Percentiles rank a stretch among this genome's conserved stretches.
These are phyloP conservation scores for Vulpes vulpes DNA, from an alignment of 2,113 vertebrate species.

Conservation along the genomic window DNA sequence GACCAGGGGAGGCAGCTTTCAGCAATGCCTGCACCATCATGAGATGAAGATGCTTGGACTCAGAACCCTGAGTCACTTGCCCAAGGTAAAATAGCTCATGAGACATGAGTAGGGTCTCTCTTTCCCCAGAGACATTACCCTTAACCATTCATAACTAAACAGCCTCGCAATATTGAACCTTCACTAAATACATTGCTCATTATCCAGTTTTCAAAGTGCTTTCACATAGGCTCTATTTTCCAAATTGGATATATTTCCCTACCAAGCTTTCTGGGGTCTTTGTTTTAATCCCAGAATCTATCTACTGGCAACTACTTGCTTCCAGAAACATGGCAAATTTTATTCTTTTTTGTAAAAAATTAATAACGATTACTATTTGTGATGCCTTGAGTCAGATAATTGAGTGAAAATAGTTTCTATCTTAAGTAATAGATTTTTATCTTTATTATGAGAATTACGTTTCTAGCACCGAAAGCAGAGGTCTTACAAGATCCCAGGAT, in stretches of 20 bases:
- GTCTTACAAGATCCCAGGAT: background rate
- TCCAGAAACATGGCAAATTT: background rate
- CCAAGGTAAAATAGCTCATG: fast-evolving
- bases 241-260: slow-evolving; percentile 9
- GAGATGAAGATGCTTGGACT: background rate
- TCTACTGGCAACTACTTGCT: background rate
- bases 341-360: slow-evolving; percentile 6
- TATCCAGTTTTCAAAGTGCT: background rate
- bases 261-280: background rate
- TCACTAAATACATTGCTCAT: background rate
- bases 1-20: fast-evolving
- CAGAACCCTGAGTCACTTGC: too few relatives aligned
- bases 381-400: slow-evolving; percentile 39
- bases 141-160: background rate
- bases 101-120: fast-evolving
- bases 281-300: slow-evolving; percentile 9
- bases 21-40: fast-evolving
- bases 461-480: background rate
- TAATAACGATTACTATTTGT: slow-evolving; percentile 34
- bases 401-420: background rate
- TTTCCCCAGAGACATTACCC: background rate
- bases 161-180: fast-evolving
- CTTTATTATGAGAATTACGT: background rate
- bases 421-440: slow-evolving; percentile 3
- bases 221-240: background rate